Conservation (phyloP, 2,797 vertebrate genomes). For the Crocodylus rhombifer region DNA sequence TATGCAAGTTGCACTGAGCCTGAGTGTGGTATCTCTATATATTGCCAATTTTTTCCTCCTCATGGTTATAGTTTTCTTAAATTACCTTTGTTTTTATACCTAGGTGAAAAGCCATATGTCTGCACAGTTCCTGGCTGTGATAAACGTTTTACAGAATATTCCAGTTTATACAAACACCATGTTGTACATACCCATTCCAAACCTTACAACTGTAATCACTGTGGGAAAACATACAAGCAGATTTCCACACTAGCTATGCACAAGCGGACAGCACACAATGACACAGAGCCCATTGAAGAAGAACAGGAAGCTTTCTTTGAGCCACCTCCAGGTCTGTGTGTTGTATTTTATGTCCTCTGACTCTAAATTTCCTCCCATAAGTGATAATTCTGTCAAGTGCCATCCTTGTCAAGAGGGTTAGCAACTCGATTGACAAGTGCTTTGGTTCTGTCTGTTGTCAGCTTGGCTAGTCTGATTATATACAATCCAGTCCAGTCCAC, state of each 20-base stretch:
- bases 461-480: too few relatives aligned
- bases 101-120: slow-evolving; percentile 98
- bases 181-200: slow-evolving; percentile 99
- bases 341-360: not conserved
- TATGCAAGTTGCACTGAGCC: not conserved
- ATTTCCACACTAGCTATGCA: slow-evolving; percentile 99
- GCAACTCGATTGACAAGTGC: too few relatives aligned
- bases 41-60: not conserved
- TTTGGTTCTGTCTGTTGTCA: too few relatives aligned
- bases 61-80: not conserved
- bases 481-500: too few relatives aligned
- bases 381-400: not conserved
- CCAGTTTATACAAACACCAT: slow-evolving; percentile 98
- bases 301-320: slow-evolving; percentile 97
- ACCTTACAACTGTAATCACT: slow-evolving; percentile 99
- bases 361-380: not conserved
- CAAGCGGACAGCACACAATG: slow-evolving; percentile 96
- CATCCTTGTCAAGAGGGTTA: too few relatives aligned
- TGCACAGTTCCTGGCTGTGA: slow-evolving; percentile 98
- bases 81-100: not conserved
- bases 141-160: slow-evolving; percentile 99
- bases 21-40: not conserved
- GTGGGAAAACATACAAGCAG: slow-evolving; percentile 99
- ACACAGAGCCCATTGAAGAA: slow-evolving; percentile 98
- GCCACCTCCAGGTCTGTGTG: slow-evolving; percentile 89